Evolutionary conservation across 2,797 vertebrate genomes (phyloP).

Genomic region (Hypotaenidia philippensis): DNA sequence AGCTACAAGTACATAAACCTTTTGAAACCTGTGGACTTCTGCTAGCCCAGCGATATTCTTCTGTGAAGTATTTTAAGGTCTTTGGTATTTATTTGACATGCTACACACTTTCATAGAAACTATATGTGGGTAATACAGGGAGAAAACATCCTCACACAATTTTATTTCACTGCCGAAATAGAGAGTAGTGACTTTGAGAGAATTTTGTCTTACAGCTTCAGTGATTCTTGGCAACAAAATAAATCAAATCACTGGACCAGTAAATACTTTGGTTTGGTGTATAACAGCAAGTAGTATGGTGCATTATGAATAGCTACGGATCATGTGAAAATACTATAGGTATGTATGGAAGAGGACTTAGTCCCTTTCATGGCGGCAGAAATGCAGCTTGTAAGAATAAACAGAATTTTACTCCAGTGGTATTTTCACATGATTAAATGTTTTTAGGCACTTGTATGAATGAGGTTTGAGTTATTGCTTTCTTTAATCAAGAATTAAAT

Average conservation of each 20-base stretch:
- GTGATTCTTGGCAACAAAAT: constrained; percentile 34
- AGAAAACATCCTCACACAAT: not conserved
- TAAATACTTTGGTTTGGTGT: not conserved
- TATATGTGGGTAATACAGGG: not conserved
- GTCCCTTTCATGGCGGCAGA: not conserved
- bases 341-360: not conserved
- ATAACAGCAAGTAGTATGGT: not conserved
- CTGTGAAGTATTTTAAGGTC: not conserved
- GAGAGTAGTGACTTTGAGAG: not conserved
- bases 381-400: not conserved
- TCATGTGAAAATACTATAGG: not conserved
- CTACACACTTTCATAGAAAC: not conserved
- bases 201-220: constrained; percentile 31
- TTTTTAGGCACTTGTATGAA: not conserved
- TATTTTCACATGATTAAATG: not conserved
- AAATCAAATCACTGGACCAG: constrained; percentile 19
- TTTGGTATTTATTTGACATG: not conserved
- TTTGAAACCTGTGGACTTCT: not conserved
- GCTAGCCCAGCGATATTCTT: not conserved
- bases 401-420: not conserved
- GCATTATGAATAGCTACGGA: not conserved
- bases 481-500: not conserved
- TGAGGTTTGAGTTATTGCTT: not conserved
- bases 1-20: not conserved
- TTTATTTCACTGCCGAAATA: not conserved